These are phyloP conservation scores for Rhagoletis pomonella DNA, from an alignment of 1,140 invertebrate species.

Conservation along the genomic window DNA sequence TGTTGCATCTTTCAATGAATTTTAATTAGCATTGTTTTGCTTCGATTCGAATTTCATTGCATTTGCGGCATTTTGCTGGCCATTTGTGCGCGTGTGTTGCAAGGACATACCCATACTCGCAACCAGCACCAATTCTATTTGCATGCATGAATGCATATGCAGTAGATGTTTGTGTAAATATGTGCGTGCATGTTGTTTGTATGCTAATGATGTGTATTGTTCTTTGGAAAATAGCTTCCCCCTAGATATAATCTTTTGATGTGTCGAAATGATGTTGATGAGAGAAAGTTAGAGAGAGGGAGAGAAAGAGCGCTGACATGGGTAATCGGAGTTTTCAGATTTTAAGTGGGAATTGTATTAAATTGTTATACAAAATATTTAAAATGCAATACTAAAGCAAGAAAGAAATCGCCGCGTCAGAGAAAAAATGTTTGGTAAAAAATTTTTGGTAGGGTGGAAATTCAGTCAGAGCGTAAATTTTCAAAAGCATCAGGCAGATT, in stretches of 20 bases:
- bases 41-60: constrained; percentile 39
- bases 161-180: not conserved
- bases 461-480: no score
- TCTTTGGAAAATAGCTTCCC: constrained; percentile 38
- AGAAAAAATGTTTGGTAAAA: no score
- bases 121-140: not conserved
- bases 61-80: constrained; percentile 27
- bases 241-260: not conserved
- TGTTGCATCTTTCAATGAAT: constrained; percentile 50
- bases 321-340: no score
- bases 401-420: no score
- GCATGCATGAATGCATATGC: not conserved
- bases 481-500: no score
- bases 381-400: no score
- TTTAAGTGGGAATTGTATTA: no score
- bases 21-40: constrained; percentile 52
- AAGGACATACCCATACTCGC: constrained; percentile 20
- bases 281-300: not conserved
- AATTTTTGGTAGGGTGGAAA: no score
- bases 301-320: not conserved
- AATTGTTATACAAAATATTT: no score
- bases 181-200: not conserved
- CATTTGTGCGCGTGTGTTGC: constrained; percentile 13
- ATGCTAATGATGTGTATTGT: constrained; percentile 46
- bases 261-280: not conserved